Base-by-base conservation (phyloP, 2,888 invertebrate species). In the Agriopis marginaria region DNA sequence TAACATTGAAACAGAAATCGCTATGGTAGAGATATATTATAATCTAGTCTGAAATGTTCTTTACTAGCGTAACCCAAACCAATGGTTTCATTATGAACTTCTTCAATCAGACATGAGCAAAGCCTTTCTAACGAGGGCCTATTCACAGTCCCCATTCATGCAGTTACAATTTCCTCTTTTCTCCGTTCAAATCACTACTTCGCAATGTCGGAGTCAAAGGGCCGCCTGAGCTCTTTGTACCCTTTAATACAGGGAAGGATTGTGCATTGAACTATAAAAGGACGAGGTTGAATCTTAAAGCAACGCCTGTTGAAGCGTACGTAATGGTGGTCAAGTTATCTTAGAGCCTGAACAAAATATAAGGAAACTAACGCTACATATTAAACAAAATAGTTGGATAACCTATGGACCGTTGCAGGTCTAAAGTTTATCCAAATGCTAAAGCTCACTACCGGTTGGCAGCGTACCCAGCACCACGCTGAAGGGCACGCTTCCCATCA, bases 131-230 rank as follows among this genome's bases (percentile, higher is more conserved):
- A 62, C 62, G 62, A 62, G 62, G 7, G 11, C 23, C 62, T 14
- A 62, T 62, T 62, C 62, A 61, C 5, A 12, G 23, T 10, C 9
- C 23, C 44, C 45, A 51, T 42, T 62, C 62, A 32, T 40, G 32
- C 62, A 5, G 53, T 53, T 62, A 45, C 53, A 62, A 53, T 62
- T 62, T 62, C 23, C 53, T 53, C 51, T 51, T 61, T 53, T 51
- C 62, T 53, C 14, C 17, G 49, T n/a, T 40, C 40, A 51, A 53
- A 62, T 53, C 53, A 53, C 44, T 53, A 42, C n/a, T 62, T 62
- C 23, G 62, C 10, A 39, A 59, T n/a, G 42, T 51, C 47, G 39
- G 12, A 60, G 61, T 61, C 62, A 62, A 62, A 62, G 62, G 61
- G 6, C 32, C 12, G 51, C 23, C 53, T 62, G 62, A 53, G 53